Conservation (phyloP, 2,888 invertebrate genomes). For the Apodemia zela region DNA sequence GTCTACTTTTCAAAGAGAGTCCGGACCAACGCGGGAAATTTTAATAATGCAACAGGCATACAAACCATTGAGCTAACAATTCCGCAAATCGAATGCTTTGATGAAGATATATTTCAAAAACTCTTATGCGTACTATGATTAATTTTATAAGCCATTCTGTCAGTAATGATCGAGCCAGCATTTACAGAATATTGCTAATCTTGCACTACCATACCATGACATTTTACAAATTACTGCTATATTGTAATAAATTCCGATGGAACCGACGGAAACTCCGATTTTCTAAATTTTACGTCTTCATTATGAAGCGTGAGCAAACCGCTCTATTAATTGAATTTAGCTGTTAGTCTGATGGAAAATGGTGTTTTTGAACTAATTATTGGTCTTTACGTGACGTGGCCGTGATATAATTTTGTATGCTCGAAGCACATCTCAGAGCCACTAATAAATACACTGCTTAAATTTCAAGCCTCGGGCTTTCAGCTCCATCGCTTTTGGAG, state of each 20-base stretch:
- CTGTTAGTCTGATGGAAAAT: background rate
- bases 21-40: too few relatives aligned
- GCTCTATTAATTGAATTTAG: slow-evolving; percentile 9
- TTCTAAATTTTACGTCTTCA: slow-evolving; percentile 10
- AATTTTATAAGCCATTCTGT: too few relatives aligned
- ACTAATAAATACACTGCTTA: background rate
- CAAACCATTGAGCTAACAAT: too few relatives aligned
- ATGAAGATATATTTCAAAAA: too few relatives aligned
- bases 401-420: background rate
- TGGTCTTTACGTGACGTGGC: background rate
- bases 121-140: too few relatives aligned
- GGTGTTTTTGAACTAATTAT: slow-evolving; percentile 2
- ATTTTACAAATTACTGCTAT: too few relatives aligned
- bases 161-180: background rate
- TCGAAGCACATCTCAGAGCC: background rate
- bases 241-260: background rate
- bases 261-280: background rate
- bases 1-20: too few relatives aligned
- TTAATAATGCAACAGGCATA: too few relatives aligned
- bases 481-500: background rate
- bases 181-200: background rate
- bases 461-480: background rate
- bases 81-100: too few relatives aligned
- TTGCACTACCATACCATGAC: too few relatives aligned
- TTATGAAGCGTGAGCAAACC: slow-evolving; percentile 13